A percentile compares a stretch with the other conserved stretches of the same genome.
Conservation (phyloP, 2,888 invertebrate species). For the Drosophila rubida region DNA sequence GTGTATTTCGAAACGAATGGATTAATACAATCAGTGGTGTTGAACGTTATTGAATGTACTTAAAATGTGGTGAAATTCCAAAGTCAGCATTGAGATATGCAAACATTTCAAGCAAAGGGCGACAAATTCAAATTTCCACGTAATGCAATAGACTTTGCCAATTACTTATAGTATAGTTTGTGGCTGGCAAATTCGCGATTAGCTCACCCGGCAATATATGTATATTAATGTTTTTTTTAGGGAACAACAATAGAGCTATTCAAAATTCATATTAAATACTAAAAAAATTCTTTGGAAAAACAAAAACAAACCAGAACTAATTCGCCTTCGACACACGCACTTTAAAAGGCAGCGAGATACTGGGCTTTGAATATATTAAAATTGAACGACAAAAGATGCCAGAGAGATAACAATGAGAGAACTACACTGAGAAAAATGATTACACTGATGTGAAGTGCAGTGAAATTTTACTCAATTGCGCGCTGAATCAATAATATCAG, state of each 20-base stretch:
- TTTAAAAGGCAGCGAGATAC: slow-evolving; percentile 40
- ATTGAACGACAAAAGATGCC: slow-evolving; percentile 28
- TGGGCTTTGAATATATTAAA: slow-evolving; percentile 25
- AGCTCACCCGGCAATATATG: slow-evolving; percentile 11
- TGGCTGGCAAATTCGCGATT: background rate
- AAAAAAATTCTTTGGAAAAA: slow-evolving; percentile 14
- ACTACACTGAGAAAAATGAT: slow-evolving; percentile 14
- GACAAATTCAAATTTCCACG: background rate
- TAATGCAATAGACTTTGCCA: slow-evolving; percentile 23
- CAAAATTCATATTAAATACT: slow-evolving; percentile 22
- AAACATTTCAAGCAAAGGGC: slow-evolving; percentile 5
- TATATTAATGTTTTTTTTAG: background rate
- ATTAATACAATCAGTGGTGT: slow-evolving; percentile 21
- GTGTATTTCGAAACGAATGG: slow-evolving; percentile 17
- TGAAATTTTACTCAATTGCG: no score
- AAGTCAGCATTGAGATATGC: background rate
- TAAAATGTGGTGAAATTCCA: slow-evolving; percentile 36
- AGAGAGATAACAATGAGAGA: slow-evolving; percentile 5
- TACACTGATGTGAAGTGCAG: background rate
- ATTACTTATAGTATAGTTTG: background rate
- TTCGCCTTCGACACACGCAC: slow-evolving; percentile 29
- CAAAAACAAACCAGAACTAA: slow-evolving; percentile 30
- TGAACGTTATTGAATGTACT: slow-evolving; percentile 4
- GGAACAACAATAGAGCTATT: background rate
- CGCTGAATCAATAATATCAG: background rate